These are phyloP conservation scores for Pararge aegeria DNA, from an alignment of 1,140 invertebrate genomes.

Conservation along the genomic window DNA sequence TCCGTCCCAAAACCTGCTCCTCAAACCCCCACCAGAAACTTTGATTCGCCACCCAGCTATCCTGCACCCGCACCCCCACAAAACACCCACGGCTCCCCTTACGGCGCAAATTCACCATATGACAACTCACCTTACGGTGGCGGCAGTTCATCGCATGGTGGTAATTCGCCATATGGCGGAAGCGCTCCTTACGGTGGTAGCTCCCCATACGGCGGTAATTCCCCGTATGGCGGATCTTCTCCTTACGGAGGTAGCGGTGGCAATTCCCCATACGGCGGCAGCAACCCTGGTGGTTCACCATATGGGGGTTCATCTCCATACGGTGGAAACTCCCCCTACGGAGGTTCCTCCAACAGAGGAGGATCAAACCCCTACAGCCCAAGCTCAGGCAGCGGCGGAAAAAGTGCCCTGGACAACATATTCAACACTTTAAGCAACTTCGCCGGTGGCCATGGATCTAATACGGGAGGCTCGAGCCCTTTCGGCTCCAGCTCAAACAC, in stretches of 20 bases:
- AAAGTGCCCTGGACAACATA: constrained; percentile 54
- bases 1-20: constrained; percentile 56
- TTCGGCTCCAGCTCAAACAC: constrained; percentile 30
- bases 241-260: constrained; percentile 20
- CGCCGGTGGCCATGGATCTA: constrained; percentile 18
- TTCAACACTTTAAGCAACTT: constrained; percentile 48
- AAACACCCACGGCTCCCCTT: constrained; percentile 39
- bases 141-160: constrained; percentile 44
- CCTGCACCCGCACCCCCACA: constrained; percentile 63
- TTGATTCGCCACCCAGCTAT: constrained; percentile 62
- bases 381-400: constrained; percentile 31
- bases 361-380: constrained; percentile 36
- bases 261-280: constrained; percentile 36
- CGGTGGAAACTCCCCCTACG: constrained; percentile 26
- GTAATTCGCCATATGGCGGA: constrained; percentile 42
- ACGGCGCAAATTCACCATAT: constrained; percentile 38
- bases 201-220: constrained; percentile 45
- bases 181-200: constrained; percentile 45
- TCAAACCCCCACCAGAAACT: constrained; percentile 45
- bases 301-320: constrained; percentile 25
- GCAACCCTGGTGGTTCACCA: constrained; percentile 6
- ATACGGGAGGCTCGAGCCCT: constrained; percentile 25
- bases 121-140: constrained; percentile 45
- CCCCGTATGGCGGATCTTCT: constrained; percentile 36
- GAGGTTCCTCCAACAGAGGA: constrained; percentile 30